Conservation (phyloP, 2,888 invertebrate genomes). For the Ophion ellenae region DNA sequence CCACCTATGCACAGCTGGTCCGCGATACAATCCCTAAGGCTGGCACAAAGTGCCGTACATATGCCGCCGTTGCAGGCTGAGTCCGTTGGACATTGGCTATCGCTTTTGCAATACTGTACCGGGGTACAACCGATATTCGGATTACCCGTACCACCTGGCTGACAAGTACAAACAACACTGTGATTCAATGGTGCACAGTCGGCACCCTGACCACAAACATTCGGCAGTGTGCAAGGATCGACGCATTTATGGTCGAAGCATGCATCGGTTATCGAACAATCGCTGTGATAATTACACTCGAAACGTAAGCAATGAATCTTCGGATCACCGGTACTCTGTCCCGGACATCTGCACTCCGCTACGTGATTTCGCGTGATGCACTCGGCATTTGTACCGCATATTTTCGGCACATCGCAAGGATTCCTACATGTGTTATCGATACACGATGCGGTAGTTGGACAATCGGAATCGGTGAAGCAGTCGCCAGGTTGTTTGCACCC, state of each 20-base stretch:
- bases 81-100: constrained; percentile 92
- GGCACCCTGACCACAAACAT: constrained; percentile 93
- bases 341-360: constrained; percentile 90
- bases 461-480: constrained; percentile 91
- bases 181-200: constrained; percentile 91
- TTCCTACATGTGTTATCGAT: constrained; percentile 90
- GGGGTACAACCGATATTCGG: constrained; percentile 93
- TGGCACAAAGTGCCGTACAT: constrained; percentile 92
- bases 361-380: constrained; percentile 89
- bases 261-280: constrained; percentile 89
- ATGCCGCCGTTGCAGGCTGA: constrained; percentile 93
- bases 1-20: constrained; percentile 94
- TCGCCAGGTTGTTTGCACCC: constrained; percentile 94
- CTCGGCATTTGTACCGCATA: constrained; percentile 91
- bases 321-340: constrained; percentile 91
- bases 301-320: constrained; percentile 88
- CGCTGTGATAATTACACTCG: constrained; percentile 92
- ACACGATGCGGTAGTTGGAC: constrained; percentile 91
- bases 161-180: constrained; percentile 92
- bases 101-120: constrained; percentile 92
- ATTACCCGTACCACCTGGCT: constrained; percentile 93
- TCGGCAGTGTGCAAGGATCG: constrained; percentile 91
- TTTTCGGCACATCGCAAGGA: constrained; percentile 88
- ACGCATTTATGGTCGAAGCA: constrained; percentile 92
- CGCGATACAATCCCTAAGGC: constrained; percentile 92